Percentiles rank a stretch among this genome's conserved stretches.
Evolutionary conservation across 2,888 invertebrate species (phyloP).

Genomic region (Ligdia adustata): DNA sequence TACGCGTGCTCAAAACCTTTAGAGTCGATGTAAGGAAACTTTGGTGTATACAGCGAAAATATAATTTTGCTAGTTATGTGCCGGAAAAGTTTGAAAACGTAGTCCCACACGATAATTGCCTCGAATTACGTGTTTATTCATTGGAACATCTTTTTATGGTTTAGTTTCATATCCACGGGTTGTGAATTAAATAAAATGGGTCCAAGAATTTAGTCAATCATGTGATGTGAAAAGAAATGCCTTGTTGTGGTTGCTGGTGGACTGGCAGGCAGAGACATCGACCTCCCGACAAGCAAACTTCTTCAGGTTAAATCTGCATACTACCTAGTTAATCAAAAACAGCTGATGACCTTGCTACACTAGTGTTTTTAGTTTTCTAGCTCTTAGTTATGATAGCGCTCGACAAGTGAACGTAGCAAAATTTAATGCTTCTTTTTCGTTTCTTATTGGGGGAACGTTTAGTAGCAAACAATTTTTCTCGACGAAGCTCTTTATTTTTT

Average conservation of each 20-base stretch:
- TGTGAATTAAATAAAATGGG: constrained; percentile 17
- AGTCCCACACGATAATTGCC: constrained; percentile 28
- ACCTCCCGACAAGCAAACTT: constrained; percentile 63
- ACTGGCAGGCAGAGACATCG: constrained; percentile 78
- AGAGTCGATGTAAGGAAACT: constrained; percentile 34
- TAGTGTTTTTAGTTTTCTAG: too few species aligned
- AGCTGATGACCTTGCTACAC: too few species aligned
- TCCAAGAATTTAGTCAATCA: constrained; percentile 11
- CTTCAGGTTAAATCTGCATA: constrained; percentile 59
- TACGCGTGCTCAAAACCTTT: constrained; percentile 2
- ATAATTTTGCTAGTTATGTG: constrained; percentile 39
- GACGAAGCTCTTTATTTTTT: neutral
- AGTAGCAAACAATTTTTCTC: constrained; percentile 27
- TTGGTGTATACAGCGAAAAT: constrained; percentile 31
- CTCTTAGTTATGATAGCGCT: constrained; percentile 1
- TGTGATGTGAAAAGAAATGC: constrained; percentile 55
- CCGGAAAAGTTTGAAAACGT: constrained; percentile 43
- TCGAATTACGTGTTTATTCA: constrained; percentile 26
- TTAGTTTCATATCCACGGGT: constrained; percentile 2
- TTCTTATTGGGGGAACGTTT: constrained; percentile 23
- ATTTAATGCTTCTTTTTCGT: neutral
- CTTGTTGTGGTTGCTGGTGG: constrained; percentile 82
- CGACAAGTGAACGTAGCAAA: neutral
- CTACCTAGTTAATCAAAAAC: constrained; percentile 1
- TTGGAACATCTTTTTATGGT: constrained; percentile 13